Evolutionary conservation across 2,797 vertebrate genomes (phyloP).

Genomic region (Tolypeutes matacus): DNA sequence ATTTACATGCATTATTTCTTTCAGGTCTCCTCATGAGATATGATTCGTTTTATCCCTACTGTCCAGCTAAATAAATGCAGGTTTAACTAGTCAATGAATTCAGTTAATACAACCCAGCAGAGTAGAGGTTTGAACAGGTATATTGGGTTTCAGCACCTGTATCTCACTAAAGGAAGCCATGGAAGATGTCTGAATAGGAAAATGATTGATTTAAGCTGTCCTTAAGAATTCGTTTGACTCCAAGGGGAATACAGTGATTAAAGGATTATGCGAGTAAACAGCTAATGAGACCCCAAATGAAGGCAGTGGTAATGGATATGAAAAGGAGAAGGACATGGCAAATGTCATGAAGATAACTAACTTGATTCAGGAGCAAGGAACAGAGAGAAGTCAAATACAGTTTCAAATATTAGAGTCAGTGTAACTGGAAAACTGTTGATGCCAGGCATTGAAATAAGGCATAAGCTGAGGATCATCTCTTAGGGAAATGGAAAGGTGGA

Average conservation of each 20-base stretch:
- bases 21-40: conserved; percentile 23
- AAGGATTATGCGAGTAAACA: neutral
- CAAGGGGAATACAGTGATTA: neutral
- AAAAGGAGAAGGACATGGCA: neutral
- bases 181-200: conserved; percentile 3
- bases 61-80: neutral
- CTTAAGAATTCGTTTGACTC: conserved; percentile 32
- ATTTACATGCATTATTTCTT: conserved; percentile 27
- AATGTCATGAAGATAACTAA: neutral
- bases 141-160: conserved; percentile 11
- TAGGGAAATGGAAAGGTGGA: neutral
- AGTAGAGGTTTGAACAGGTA: conserved; percentile 19
- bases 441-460: neutral
- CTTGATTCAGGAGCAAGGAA: neutral
- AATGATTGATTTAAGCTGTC: neutral
- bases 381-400: neutral
- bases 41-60: conserved; percentile 46
- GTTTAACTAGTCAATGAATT: conserved; percentile 64
- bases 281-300: conserved; percentile 7
- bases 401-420: neutral
- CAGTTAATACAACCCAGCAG: conserved; percentile 8
- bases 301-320: neutral
- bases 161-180: neutral
- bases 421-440: neutral
- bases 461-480: neutral